Percentiles rank a stretch among this genome's conserved stretches.
phyloP scores from a whole-genome alignment of 2,797 vertebrate species.

The Acanthopagrus latus region DNA sequence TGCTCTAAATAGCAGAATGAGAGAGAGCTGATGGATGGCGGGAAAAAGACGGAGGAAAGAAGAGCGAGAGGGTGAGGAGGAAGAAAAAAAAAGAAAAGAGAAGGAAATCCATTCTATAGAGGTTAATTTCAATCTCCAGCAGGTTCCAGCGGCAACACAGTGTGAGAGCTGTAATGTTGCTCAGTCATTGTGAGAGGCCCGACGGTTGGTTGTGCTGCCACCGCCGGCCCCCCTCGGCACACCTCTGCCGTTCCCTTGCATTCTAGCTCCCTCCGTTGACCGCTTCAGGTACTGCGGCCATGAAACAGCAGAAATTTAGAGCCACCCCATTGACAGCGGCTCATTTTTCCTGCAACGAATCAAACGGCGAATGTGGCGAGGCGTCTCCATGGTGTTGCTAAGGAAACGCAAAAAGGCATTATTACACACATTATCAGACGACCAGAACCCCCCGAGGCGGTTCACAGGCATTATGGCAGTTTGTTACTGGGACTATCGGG shows the following conservation, averaged over 20 bases:
- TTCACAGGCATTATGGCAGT: slow-evolving; percentile 60
- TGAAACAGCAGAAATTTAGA: slow-evolving; percentile 80
- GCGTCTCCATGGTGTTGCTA: slow-evolving; percentile 70
- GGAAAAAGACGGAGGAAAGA: slow-evolving; percentile 38
- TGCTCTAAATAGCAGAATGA: slow-evolving; percentile 74
- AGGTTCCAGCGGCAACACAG: slow-evolving; percentile 58
- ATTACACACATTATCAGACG: slow-evolving; percentile 72
- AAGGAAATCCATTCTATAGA: slow-evolving; percentile 68
- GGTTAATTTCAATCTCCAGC: slow-evolving; percentile 71
- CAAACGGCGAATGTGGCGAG: slow-evolving; percentile 52
- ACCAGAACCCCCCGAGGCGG: slow-evolving; percentile 56
- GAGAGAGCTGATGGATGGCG: slow-evolving; percentile 66
- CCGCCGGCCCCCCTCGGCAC: not conserved
- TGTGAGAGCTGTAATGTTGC: slow-evolving; percentile 56
- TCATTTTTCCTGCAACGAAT: slow-evolving; percentile 54
- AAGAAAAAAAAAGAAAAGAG: not conserved
- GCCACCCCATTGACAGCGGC: slow-evolving; percentile 38
- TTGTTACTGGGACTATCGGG: slow-evolving; percentile 44
- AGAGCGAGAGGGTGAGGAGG: not conserved
- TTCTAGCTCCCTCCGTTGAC: slow-evolving; percentile 81
- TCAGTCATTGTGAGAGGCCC: slow-evolving; percentile 54
- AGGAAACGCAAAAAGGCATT: slow-evolving; percentile 70
- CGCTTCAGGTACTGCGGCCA: slow-evolving; percentile 58
- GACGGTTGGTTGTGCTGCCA: slow-evolving; percentile 11
- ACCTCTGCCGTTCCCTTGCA: slow-evolving; percentile 62